Percentiles rank a stretch among this genome's conserved stretches.
These are phyloP conservation scores for Hydrotaea diabolus DNA, from an alignment of 2,888 invertebrate genomes.

Conservation along the genomic window DNA sequence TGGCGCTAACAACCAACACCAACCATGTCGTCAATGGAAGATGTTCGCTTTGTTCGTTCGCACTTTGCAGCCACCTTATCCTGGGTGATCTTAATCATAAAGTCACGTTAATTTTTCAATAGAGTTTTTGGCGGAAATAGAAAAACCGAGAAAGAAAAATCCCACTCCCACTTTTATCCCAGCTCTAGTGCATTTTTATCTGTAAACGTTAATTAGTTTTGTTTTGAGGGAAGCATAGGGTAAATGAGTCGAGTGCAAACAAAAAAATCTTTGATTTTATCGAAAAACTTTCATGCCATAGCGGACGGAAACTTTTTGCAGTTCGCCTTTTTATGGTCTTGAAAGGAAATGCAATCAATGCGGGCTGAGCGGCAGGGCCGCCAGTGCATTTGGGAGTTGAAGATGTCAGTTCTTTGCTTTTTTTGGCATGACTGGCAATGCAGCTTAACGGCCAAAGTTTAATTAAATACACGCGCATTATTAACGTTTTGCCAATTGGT, in stretches of 20 bases:
- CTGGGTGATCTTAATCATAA: constrained; percentile 56
- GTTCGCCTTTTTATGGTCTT: constrained; percentile 37
- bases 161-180: constrained; percentile 48
- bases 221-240: constrained; percentile 63
- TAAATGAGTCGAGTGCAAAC: constrained; percentile 29
- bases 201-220: constrained; percentile 79
- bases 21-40: not conserved
- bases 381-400: constrained; percentile 16
- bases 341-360: constrained; percentile 61
- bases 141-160: constrained; percentile 65
- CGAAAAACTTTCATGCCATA: constrained; percentile 67
- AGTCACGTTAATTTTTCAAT: constrained; percentile 67
- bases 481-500: constrained; percentile 71
- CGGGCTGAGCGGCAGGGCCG: constrained; percentile 53
- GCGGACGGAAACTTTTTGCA: too few relatives aligned
- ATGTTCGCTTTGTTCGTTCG: not conserved
- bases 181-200: constrained; percentile 70
- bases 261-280: constrained; percentile 69
- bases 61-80: constrained; percentile 35
- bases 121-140: constrained; percentile 54
- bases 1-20: constrained; percentile 6
- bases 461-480: constrained; percentile 75
- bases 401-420: not conserved
- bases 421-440: constrained; percentile 36
- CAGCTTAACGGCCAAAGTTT: constrained; percentile 78